phyloP scores from a whole-genome alignment of 2,888 invertebrate genomes.

The Eretmocerus hayati region DNA sequence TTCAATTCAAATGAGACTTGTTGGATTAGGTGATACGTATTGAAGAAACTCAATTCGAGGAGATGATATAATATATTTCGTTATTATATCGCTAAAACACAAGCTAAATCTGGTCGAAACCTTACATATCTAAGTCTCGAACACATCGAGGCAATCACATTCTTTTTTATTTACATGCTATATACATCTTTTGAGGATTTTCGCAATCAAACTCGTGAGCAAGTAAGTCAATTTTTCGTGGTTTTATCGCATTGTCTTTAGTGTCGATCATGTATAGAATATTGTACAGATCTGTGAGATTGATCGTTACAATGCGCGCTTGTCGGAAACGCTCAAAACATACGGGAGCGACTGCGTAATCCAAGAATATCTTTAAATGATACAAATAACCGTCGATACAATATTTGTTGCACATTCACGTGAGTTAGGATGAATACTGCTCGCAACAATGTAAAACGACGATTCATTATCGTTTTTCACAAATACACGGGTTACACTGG shows the following conservation, averaged over 20 bases:
- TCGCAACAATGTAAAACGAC: no score
- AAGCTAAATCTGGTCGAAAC: slow-evolving; percentile 38
- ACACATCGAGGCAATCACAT: slow-evolving; percentile 41
- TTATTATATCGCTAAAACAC: slow-evolving; percentile 44
- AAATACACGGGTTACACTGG: slow-evolving; percentile 38
- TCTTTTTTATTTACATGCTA: slow-evolving; percentile 35
- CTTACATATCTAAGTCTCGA: slow-evolving; percentile 34
- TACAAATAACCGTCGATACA: slow-evolving; percentile 41
- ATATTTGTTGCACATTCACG: no score
- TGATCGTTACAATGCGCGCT: not conserved
- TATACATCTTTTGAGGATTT: no score
- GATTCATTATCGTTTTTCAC: no score
- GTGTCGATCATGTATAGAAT: no score
- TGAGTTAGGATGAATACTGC: slow-evolving; percentile 39
- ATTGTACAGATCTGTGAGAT: not conserved
- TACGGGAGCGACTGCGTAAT: not conserved
- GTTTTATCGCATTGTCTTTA: no score
- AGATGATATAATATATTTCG: slow-evolving; percentile 43
- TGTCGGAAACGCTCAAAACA: not conserved
- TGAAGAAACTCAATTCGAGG: slow-evolving; percentile 16
- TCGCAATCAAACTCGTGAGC: no score
- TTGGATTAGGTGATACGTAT: not conserved
- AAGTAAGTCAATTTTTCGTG: no score
- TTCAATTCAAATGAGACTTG: not conserved
- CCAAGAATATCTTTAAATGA: slow-evolving; percentile 37